Evolutionary conservation across 2,888 invertebrate genomes (phyloP).

Genomic region (Tipula confusa): DNA sequence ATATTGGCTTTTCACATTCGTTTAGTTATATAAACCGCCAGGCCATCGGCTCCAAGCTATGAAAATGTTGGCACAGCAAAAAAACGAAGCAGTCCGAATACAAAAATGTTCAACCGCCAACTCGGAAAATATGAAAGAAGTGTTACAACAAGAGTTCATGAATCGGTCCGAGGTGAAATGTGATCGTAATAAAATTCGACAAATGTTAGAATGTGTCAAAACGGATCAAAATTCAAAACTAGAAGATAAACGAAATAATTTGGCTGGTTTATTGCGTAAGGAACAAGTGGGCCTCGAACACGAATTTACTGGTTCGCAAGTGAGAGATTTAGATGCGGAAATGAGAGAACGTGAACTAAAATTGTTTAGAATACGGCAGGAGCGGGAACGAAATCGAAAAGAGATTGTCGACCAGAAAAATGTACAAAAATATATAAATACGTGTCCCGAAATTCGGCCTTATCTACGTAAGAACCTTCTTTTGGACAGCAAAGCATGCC

Average conservation of each 20-base stretch:
- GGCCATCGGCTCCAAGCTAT: neutral
- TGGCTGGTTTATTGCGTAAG: neutral
- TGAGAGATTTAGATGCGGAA: neutral
- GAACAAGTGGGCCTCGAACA: neutral
- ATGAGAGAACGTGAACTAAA: neutral
- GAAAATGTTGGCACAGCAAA: neutral
- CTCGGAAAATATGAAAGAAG: neutral
- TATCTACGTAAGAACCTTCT: neutral
- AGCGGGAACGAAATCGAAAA: neutral
- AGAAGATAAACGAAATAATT: neutral
- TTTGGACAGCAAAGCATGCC: constrained; percentile 3
- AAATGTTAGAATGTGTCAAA: neutral
- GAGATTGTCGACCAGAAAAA: neutral
- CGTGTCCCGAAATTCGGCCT: neutral
- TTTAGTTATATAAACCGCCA: neutral
- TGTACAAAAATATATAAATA: neutral
- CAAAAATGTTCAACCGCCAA: too few species aligned
- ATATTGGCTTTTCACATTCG: neutral
- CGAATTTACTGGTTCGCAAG: neutral
- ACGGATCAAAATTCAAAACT: neutral
- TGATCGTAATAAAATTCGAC: neutral
- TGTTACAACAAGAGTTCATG: neutral
- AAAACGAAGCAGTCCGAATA: neutral
- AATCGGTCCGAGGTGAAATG: neutral
- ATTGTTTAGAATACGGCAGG: neutral